Evolutionary conservation across 2,888 invertebrate genomes (phyloP).

Genomic region (Ceriagrion tenellum): DNA sequence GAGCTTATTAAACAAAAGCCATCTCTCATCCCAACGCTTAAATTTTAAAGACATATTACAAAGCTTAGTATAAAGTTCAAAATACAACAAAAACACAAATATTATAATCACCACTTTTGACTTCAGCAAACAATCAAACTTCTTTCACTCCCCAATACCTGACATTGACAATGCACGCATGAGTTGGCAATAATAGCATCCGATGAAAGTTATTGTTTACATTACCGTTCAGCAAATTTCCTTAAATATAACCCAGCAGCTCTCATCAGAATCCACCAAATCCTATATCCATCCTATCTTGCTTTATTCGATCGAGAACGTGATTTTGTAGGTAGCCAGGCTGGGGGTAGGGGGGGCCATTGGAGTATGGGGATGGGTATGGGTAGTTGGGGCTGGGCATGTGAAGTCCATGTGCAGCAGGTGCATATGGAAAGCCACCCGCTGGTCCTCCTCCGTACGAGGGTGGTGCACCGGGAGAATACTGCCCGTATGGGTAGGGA

Average conservation of each 20-base stretch:
- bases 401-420: slow-evolving; percentile 81
- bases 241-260: slow-evolving; percentile 61
- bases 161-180: slow-evolving; percentile 69
- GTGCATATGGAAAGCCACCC: slow-evolving; percentile 74
- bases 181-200: slow-evolving; percentile 69
- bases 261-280: slow-evolving; percentile 79
- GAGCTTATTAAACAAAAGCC: slow-evolving; percentile 69
- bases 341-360: slow-evolving; percentile 75
- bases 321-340: slow-evolving; percentile 77
- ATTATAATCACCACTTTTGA: slow-evolving; percentile 71
- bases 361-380: slow-evolving; percentile 78
- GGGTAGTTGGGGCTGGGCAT: slow-evolving; percentile 87
- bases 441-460: slow-evolving; percentile 74
- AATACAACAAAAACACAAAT: slow-evolving; percentile 72
- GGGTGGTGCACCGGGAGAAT: slow-evolving; percentile 74
- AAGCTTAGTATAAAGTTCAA: slow-evolving; percentile 71
- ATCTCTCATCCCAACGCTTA: slow-evolving; percentile 67
- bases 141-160: slow-evolving; percentile 68
- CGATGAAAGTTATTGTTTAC: slow-evolving; percentile 67
- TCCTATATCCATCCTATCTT: slow-evolving; percentile 79
- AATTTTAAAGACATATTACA: slow-evolving; percentile 70
- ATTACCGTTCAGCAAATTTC: slow-evolving; percentile 68
- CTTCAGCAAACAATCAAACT: slow-evolving; percentile 66
- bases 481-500: slow-evolving; percentile 76
- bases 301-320: slow-evolving; percentile 79